Conservation (phyloP, 2,888 invertebrate species). For the Yponomeuta evonymella region DNA sequence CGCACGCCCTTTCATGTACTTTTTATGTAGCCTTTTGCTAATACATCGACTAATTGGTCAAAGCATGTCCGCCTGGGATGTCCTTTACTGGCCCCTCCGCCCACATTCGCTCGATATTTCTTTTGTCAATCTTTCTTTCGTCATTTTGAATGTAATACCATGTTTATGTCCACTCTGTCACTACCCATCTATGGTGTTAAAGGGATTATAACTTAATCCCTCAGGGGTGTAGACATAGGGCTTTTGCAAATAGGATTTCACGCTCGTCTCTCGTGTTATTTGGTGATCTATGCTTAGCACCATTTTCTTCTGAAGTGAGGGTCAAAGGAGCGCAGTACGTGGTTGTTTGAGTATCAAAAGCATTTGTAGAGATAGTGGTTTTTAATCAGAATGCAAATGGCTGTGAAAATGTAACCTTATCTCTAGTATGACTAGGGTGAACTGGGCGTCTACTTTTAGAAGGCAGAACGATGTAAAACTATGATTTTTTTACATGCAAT, state of each 20-base stretch:
- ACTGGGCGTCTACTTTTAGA: too few relatives aligned
- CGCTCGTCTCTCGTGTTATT: neutral
- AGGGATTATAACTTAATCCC: conserved; percentile 1
- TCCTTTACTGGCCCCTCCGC: too few relatives aligned
- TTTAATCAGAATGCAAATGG: conserved; percentile 4
- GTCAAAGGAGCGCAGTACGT: neutral
- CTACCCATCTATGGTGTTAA: neutral
- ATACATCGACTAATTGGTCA: too few relatives aligned
- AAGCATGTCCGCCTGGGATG: too few relatives aligned
- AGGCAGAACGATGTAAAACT: too few relatives aligned
- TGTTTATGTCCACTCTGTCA: neutral
- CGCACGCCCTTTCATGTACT: too few relatives aligned
- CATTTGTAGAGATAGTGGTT: neutral
- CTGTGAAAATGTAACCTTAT: neutral
- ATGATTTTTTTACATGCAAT: too few relatives aligned
- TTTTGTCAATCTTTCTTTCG: neutral
- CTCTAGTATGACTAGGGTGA: neutral
- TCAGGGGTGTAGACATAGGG: conserved; percentile 2
- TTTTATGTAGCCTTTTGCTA: too few relatives aligned
- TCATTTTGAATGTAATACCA: neutral
- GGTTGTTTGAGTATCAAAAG: neutral
- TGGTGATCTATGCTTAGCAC: neutral
- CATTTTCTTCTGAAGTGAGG: neutral
- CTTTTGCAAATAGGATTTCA: neutral
- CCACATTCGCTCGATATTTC: too few relatives aligned